phyloP scores from a whole-genome alignment of 92 coral and sea anemone genomes.

The Epizoanthus rinbou region DNA sequence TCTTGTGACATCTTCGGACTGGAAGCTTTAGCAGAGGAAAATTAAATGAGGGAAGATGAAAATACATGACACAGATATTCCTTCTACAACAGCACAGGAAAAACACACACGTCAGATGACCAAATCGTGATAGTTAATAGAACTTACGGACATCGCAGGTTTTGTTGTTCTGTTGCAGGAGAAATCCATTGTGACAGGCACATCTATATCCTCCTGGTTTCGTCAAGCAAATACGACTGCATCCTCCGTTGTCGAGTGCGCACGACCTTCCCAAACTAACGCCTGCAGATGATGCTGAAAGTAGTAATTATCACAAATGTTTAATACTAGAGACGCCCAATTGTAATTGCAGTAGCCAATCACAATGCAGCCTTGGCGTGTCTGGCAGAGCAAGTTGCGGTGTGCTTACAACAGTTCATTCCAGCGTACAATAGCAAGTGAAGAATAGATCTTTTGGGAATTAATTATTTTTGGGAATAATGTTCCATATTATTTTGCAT shows the following conservation, averaged over 20 bases:
- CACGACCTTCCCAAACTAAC: not conserved
- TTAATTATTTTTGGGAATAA: too few relatives aligned
- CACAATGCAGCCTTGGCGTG: too few relatives aligned
- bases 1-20: not conserved
- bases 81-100: not conserved
- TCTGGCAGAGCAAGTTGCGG: too few relatives aligned
- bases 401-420: too few relatives aligned
- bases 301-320: not conserved
- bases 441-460: too few relatives aligned
- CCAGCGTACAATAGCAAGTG: too few relatives aligned
- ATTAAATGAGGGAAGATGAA: not conserved
- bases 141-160: constrained; percentile 19
- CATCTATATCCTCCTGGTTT: constrained; percentile 1
- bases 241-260: not conserved
- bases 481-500: too few relatives aligned
- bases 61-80: not conserved
- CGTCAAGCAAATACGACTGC: constrained; percentile 14
- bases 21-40: not conserved
- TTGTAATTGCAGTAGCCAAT: too few relatives aligned
- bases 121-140: not conserved
- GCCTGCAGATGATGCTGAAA: not conserved
- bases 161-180: constrained; percentile 1
- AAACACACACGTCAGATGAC: not conserved
- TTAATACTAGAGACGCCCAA: too few relatives aligned
- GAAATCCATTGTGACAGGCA: not conserved